These are phyloP conservation scores for Portunus trituberculatus DNA, from an alignment of 1,140 invertebrate genomes.

Conservation along the genomic window DNA sequence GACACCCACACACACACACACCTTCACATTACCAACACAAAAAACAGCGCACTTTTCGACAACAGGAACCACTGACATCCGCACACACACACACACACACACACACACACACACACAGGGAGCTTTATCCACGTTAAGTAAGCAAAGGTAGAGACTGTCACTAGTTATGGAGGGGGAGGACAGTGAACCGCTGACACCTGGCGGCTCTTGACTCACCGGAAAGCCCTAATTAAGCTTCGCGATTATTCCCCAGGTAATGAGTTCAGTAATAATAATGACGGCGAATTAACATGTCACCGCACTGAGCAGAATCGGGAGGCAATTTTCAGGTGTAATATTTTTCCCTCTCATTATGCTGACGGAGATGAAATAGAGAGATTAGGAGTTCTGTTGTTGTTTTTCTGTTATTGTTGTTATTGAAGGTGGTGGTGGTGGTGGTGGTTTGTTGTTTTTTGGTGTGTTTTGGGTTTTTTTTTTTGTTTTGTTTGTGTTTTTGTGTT, in stretches of 20 bases:
- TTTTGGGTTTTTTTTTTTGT: neutral
- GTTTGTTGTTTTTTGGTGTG: too few relatives aligned
- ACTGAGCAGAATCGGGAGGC: neutral
- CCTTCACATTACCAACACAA: too few relatives aligned
- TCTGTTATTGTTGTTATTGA: too few relatives aligned
- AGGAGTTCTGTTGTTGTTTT: too few relatives aligned
- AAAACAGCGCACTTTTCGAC: too few relatives aligned
- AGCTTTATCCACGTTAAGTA: neutral
- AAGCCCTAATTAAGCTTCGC: neutral
- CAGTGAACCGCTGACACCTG: neutral
- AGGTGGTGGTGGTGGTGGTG: too few relatives aligned
- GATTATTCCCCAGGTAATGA: constrained; percentile 3
- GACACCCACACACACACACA: neutral
- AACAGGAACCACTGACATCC: too few relatives aligned
- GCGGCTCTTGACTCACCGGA: neutral
- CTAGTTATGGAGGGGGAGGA: neutral
- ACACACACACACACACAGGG: neutral
- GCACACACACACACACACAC: neutral
- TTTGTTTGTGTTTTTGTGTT: neutral
- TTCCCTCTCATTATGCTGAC: constrained; percentile 8
- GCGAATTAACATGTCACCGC: neutral
- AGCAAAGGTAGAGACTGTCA: neutral
- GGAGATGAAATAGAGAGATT: constrained; percentile 34
- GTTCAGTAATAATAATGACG: constrained; percentile 23
- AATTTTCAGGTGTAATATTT: constrained; percentile 1